Conservation (phyloP, 2,113 vertebrate species). For the Labrus mixtus region DNA sequence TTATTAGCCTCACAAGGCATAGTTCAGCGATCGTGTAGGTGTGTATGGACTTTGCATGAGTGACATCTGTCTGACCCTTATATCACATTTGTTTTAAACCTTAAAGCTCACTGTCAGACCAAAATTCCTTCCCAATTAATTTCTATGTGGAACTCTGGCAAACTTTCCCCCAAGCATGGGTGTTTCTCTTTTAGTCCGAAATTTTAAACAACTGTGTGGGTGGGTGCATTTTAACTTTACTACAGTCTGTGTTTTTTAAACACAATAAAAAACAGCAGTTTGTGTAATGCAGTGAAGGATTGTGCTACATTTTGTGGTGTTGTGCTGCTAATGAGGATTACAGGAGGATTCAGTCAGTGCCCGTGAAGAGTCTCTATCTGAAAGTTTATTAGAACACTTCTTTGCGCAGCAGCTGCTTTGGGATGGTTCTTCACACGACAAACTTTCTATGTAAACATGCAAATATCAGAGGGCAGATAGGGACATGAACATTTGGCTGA, state of each 20-base stretch:
- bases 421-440: neutral
- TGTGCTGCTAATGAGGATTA: too few species aligned
- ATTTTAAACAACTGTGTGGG: neutral
- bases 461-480: neutral
- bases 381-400: neutral
- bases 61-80: neutral
- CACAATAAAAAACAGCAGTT: neutral
- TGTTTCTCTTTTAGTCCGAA: neutral
- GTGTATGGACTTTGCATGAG: neutral
- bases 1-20: neutral
- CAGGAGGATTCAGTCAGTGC: neutral
- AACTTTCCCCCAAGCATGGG: neutral
- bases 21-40: too few species aligned
- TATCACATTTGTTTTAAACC: neutral
- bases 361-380: neutral
- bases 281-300: too few species aligned
- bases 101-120: neutral
- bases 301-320: too few species aligned
- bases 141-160: neutral
- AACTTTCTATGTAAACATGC: conserved; percentile 6
- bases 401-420: neutral
- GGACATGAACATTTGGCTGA: neutral
- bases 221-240: neutral
- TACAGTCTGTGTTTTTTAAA: neutral
- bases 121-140: neutral